Evolutionary conservation across 2,888 invertebrate genomes (phyloP).

Genomic region (Cosmopolites sordidus): DNA sequence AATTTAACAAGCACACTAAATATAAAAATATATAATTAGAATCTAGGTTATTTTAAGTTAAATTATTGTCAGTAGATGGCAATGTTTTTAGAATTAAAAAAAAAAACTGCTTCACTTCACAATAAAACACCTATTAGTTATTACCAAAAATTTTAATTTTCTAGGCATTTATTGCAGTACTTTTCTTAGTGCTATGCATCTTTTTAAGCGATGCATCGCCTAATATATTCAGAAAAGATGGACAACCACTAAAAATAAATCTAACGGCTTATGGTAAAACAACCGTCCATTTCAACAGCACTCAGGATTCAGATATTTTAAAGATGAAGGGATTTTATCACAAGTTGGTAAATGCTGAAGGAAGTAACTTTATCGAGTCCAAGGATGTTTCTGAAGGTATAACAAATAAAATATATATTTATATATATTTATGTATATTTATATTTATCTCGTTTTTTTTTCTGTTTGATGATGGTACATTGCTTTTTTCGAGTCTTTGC

Average conservation of each 20-base stretch:
- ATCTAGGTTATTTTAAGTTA: no score
- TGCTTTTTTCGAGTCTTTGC: no score
- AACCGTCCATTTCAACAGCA: conserved; percentile 37
- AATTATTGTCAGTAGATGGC: no score
- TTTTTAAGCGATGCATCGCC: conserved; percentile 21
- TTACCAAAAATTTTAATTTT: conserved; percentile 23
- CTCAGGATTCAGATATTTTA: conserved; percentile 7
- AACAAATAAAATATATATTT: no score
- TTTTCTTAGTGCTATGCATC: conserved; percentile 28
- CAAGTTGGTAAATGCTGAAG: conserved; percentile 28
- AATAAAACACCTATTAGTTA: no score
- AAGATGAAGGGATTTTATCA: conserved; percentile 32
- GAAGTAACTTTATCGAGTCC: conserved; percentile 29
- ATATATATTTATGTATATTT: conserved; percentile 2
- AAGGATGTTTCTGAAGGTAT: conserved; percentile 29
- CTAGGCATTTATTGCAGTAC: conserved; percentile 26
- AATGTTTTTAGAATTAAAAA: no score
- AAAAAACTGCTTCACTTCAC: no score
- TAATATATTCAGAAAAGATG: conserved; percentile 13
- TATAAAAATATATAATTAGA: no score
- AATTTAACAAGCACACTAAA: no score
- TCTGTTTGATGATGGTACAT: no score
- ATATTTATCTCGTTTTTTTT: no score
- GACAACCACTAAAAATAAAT: conserved; percentile 38
- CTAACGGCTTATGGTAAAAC: conserved; percentile 41